Percentiles rank a stretch among this genome's conserved stretches.
phyloP scores from a whole-genome alignment of 2,888 invertebrate genomes.

The Tetanocera ferruginea region DNA sequence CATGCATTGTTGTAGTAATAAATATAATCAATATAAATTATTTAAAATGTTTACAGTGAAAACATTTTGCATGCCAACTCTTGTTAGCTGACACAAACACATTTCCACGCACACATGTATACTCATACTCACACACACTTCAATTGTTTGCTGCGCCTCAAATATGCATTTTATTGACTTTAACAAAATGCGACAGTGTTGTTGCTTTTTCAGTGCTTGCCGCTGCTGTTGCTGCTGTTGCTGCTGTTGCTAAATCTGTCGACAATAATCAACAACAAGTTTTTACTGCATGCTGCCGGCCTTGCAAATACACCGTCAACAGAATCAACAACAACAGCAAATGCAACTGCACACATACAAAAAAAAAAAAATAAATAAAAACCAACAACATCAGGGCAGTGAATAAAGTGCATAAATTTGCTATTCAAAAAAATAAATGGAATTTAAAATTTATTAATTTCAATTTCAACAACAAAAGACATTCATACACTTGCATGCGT shows the following conservation, averaged over 20 bases:
- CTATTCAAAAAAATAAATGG: constrained; percentile 1
- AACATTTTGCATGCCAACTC: constrained; percentile 27
- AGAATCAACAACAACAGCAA: neutral
- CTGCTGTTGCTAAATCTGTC: neutral
- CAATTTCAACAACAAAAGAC: constrained; percentile 40
- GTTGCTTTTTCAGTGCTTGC: neutral
- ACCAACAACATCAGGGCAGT: neutral
- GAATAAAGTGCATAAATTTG: constrained; percentile 26
- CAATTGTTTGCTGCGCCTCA: constrained; percentile 30
- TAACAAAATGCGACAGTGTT: constrained; percentile 13
- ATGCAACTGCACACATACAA: neutral
- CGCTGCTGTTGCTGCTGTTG: neutral
- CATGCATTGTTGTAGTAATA: constrained; percentile 32
- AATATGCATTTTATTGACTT: constrained; percentile 38
- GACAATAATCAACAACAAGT: constrained; percentile 24
- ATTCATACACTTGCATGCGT: neutral
- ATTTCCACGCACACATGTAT: constrained; percentile 15
- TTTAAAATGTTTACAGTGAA: constrained; percentile 42
- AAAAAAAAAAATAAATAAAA: neutral
- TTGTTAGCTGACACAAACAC: constrained; percentile 33
- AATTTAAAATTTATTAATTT: constrained; percentile 46
- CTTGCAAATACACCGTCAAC: neutral
- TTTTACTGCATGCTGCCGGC: constrained; percentile 2
- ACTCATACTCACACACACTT: neutral
- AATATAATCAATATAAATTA: constrained; percentile 44